These are phyloP conservation scores for Galleria mellonella DNA, from an alignment of 1,140 invertebrate species.

Conservation along the genomic window DNA sequence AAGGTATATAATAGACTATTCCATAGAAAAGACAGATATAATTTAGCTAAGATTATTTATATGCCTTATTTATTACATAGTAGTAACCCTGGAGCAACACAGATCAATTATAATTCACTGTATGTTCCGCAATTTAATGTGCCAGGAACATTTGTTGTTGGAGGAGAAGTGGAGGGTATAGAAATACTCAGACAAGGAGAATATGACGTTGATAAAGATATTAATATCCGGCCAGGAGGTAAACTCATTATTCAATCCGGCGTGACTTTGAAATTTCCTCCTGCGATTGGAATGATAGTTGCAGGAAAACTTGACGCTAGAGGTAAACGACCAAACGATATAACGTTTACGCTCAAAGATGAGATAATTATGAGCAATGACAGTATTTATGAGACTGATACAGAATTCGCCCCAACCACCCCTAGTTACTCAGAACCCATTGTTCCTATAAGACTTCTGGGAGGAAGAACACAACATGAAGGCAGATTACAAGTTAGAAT, in stretches of 20 bases:
- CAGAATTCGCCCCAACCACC: conserved; percentile 74
- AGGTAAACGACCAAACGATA: conserved; percentile 84
- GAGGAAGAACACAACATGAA: conserved; percentile 83
- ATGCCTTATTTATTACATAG: conserved; percentile 90
- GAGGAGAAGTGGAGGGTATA: conserved; percentile 91
- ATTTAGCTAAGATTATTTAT: conserved; percentile 90
- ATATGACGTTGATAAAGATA: conserved; percentile 91
- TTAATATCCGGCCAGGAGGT: conserved; percentile 91
- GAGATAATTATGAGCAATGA: conserved; percentile 78
- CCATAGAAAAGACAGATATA: conserved; percentile 93
- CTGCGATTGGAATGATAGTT: conserved; percentile 97
- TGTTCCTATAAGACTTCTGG: conserved; percentile 84
- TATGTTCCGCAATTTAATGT: conserved; percentile 86
- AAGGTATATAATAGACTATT: conserved; percentile 89
- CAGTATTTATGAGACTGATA: conserved; percentile 77
- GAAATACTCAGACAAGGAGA: conserved; percentile 86
- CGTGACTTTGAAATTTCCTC: conserved; percentile 89
- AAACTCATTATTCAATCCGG: conserved; percentile 90
- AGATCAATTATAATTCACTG: conserved; percentile 80
- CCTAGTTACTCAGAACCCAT: conserved; percentile 72
- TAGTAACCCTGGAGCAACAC: conserved; percentile 88
- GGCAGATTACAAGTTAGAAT: conserved; percentile 88
- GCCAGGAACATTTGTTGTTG: conserved; percentile 81
- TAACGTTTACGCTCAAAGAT: conserved; percentile 85
- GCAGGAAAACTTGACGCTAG: conserved; percentile 91